Evolutionary conservation across 2,113 vertebrate species (phyloP).

Genomic region (Nibea albiflora): DNA sequence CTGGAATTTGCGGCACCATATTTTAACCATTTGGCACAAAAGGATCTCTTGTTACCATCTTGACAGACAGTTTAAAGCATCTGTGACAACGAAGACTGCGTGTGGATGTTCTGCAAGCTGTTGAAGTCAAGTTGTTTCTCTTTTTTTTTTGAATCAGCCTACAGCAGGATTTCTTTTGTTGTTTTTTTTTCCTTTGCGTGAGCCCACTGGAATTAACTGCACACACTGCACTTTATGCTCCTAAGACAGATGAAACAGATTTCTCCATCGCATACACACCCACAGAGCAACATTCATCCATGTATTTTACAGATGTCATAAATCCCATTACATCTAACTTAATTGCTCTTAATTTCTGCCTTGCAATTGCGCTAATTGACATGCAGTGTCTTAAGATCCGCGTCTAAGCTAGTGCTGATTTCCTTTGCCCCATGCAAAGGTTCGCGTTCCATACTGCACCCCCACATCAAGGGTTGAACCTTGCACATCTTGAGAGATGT

Average conservation of each 20-base stretch:
- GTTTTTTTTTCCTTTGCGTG: not conserved
- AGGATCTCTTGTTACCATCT: slow-evolving; percentile 33
- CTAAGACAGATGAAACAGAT: slow-evolving; percentile 10
- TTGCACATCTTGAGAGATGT: slow-evolving; percentile 40
- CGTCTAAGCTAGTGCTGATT: not conserved
- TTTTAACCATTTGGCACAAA: slow-evolving; percentile 29
- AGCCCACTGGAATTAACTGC: not conserved
- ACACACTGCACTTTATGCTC: slow-evolving; percentile 26
- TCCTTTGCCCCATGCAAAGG: slow-evolving; percentile 23
- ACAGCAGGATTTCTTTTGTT: not conserved
- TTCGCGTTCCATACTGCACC: not conserved
- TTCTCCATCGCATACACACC: not conserved
- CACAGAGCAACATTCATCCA: not conserved
- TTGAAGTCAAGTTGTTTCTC: not conserved
- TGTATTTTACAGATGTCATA: slow-evolving; percentile 16
- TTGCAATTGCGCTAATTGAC: slow-evolving; percentile 6
- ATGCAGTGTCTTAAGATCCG: slow-evolving; percentile 8
- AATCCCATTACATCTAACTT: slow-evolving; percentile 26
- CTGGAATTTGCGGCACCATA: slow-evolving; percentile 6
- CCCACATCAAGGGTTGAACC: not conserved
- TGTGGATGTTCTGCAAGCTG: slow-evolving; percentile 8
- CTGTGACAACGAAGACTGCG: not conserved
- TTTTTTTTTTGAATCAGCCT: not conserved
- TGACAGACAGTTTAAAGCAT: slow-evolving; percentile 43
- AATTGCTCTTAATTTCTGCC: slow-evolving; percentile 18